These are phyloP conservation scores for Lasioglossum zephyrum DNA, from an alignment of 2,888 invertebrate genomes.

Conservation along the genomic window DNA sequence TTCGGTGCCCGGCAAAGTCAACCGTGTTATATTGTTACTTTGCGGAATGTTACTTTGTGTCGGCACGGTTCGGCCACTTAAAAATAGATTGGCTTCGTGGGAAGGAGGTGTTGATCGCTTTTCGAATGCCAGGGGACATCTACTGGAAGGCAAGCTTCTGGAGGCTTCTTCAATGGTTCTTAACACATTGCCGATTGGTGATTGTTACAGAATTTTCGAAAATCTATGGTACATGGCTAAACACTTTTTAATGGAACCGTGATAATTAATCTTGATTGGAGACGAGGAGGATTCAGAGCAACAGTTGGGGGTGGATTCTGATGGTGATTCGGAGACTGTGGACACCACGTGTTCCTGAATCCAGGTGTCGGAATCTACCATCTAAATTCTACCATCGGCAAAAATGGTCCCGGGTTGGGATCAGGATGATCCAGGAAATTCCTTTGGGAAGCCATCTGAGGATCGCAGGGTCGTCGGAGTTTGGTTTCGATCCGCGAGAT, in stretches of 20 bases:
- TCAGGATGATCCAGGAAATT: background rate
- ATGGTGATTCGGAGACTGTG: background rate
- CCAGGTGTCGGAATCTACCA: too few species aligned
- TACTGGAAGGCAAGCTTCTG: background rate
- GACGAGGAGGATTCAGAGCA: background rate
- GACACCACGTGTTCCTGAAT: too few species aligned
- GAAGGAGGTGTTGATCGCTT: conserved; percentile 35
- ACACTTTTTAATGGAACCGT: too few species aligned
- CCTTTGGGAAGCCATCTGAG: background rate
- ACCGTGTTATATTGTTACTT: conserved; percentile 19
- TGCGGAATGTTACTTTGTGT: conserved; percentile 41
- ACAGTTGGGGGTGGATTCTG: background rate
- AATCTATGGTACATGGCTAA: too few species aligned
- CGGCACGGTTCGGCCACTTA: conserved; percentile 42
- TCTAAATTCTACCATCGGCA: too few species aligned
- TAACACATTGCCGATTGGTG: too few species aligned
- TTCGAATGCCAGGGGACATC: background rate
- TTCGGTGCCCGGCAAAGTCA: conserved; percentile 8
- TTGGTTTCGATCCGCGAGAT: background rate
- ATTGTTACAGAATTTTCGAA: too few species aligned
- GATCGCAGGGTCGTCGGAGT: background rate
- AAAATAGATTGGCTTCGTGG: conserved; percentile 42
- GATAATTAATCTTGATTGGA: background rate
- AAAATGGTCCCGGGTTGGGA: background rate
- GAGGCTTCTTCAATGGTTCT: background rate